Evolutionary conservation across 2,113 vertebrate species (phyloP), one percentile per base, ranked within the genome.

Genomic region (Gymnocephalus cernua): DNA sequence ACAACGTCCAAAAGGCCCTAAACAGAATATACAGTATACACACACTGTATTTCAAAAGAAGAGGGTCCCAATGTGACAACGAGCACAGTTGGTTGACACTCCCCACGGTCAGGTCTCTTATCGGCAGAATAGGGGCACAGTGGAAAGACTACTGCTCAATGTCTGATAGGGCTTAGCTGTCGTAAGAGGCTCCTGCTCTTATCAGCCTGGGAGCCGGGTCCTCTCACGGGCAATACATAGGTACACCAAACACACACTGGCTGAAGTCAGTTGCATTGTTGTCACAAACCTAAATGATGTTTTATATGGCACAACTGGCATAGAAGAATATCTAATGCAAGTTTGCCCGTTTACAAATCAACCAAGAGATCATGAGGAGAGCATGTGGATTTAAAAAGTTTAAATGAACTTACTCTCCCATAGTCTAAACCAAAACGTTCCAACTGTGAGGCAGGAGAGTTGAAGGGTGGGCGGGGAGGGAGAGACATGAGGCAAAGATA

Each of bases 51-150:
- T 59, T 68, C 74, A 67, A 64, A 82, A 54, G 29, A 79, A 83
- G 68, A 75, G 53, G 7, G 32, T 27, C 56, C 47, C 1, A 4
- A 74, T 16, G 4, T 68, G 74, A 86, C 72, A 82, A 84, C 72
- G 14, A 75, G 66, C 72, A 61, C 35, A 83, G 66, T 76, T 48
- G 58, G 59, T 19, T 3, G 87, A 88, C 88, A 91, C 93, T 48
- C 92, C 93, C 91, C 82, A 53, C 77, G 87, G 83, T 82, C 80
- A 80, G 45, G 72, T 57, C 77, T 70, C 93, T 95, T 94, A 94
- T 95, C 94, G 58, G 67, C 69, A 80, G 63, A 89, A 87, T 72
- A 73, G 82, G 73, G 83, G 86, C 86, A 85, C 67, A 59, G 84
- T 86, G 91, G 91, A 91, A 92, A 88, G 83, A 86, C 89, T 80